These are phyloP conservation scores for Ammospiza nelsoni DNA, from an alignment of 2,113 vertebrate species.

Conservation along the genomic window DNA sequence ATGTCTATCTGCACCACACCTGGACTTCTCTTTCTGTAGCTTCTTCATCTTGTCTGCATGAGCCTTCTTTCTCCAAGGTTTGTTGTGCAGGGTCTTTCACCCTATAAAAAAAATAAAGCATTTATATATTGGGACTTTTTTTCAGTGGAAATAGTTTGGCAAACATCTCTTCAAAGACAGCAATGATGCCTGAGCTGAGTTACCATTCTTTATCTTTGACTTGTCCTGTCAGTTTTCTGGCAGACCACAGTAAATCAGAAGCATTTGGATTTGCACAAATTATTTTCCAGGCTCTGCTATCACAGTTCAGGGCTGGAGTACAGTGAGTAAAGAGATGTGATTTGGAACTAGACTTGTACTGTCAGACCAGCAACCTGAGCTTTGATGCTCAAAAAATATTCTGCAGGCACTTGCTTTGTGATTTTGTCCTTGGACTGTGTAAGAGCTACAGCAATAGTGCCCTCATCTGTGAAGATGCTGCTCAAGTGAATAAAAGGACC, in stretches of 20 bases:
- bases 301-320: not conserved
- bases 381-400: not conserved
- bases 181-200: conserved; percentile 28
- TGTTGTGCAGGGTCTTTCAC: not conserved
- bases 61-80: not conserved
- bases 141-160: conserved; percentile 6
- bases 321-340: conserved; percentile 16
- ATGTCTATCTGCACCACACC: not conserved
- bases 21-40: not conserved
- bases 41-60: not conserved
- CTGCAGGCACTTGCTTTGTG: not conserved
- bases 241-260: conserved; percentile 52
- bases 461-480: not conserved
- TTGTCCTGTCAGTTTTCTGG: conserved; percentile 52
- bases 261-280: conserved; percentile 28
- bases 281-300: conserved; percentile 49
- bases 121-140: not conserved
- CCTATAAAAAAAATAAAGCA: not conserved
- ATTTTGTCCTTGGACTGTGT: not conserved
- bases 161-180: conserved; percentile 25
- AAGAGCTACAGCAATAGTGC: not conserved
- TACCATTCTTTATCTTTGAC: conserved; percentile 60
- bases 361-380: not conserved
- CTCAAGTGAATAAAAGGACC: not conserved
- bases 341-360: not conserved